Conservation (phyloP, 2,888 invertebrate genomes). For the Parnassius mnemosyne region DNA sequence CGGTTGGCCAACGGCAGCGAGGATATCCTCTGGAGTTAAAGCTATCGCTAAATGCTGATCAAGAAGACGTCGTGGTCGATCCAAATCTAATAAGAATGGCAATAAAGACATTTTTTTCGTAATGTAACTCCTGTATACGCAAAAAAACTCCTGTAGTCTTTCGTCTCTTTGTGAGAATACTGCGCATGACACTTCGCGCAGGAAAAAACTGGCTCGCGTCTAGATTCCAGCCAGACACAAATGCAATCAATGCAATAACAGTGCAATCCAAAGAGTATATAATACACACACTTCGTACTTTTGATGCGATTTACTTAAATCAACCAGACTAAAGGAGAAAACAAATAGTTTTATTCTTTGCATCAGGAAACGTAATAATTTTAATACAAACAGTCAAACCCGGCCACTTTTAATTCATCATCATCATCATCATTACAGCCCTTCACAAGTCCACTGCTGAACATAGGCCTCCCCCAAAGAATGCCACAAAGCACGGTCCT, state of each 20-base stretch:
- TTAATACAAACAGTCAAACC: no score
- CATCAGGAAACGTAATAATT: no score
- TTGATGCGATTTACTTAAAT: not conserved
- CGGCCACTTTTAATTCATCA: no score
- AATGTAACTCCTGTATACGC: constrained; percentile 78
- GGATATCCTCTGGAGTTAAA: constrained; percentile 57
- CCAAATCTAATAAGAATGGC: constrained; percentile 47
- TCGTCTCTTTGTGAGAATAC: constrained; percentile 54
- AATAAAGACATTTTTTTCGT: constrained; percentile 48
- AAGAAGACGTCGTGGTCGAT: constrained; percentile 47
- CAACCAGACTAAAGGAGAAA: no score
- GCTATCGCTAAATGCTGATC: constrained; percentile 66
- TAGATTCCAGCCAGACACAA: constrained; percentile 9
- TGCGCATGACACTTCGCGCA: constrained; percentile 17
- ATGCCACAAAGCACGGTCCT: no score
- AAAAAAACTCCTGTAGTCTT: constrained; percentile 80
- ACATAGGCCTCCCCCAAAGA: no score
- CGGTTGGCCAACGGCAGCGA: constrained; percentile 43
- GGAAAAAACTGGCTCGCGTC: constrained; percentile 9
- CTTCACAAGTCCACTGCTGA: no score
- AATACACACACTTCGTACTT: not conserved
- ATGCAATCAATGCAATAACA: no score
- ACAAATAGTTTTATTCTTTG: no score
- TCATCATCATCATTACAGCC: no score
- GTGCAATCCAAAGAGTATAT: not conserved